Base-by-base conservation (phyloP, 2,113 vertebrate species). In the Rhombomys opimus region DNA sequence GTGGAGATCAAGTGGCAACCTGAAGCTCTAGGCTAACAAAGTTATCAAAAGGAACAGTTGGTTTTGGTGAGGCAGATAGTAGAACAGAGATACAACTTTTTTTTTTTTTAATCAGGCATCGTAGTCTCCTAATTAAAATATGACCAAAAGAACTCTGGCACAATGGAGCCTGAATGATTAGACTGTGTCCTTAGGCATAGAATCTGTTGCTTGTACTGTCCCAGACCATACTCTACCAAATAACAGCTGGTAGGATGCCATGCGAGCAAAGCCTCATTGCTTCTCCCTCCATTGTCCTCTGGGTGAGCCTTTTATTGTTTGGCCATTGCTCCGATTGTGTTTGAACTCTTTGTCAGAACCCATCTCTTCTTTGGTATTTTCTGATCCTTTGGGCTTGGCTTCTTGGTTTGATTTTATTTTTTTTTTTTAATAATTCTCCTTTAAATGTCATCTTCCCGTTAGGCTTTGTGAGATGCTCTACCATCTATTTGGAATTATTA, bases 401-500 rank as follows among this genome's bases (percentile, higher is more conserved):
- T 81, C 92, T 15, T 41, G 11, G 25, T 18, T 84, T 63, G 54
- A 90, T 89, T 92, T 93, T 70, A 6, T 77, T 12, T 54, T 87
- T 12, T 54, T 87, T 87, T 75, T 92, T 67, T 57, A 32, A 27
- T 22, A 50, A 20, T 82, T 95, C 68, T n/a, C 82, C 86, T 96
- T 96, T 97, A 96, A 95, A 72, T 68, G 70, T 20, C 3, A 12
- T 57, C 75, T 46, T 70, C 61, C 73, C 63, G 35, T 92, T 59
- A 30, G 65, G 50, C 52, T 77, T 61, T n/a, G 27, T 30, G 73
- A 82, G 46, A 52, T 59, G 72, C n/a, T 57, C n/a, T 13, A 15
- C 63, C 25, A 1, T 87, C 73, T 38, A 38, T 92, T 61, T 91
- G 94, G 52, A 95, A 89, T 96, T 92, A 68, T 90, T 96, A 91